Evolutionary conservation across 2,888 invertebrate species (phyloP).

Genomic region (Eristalis arbustorum): DNA sequence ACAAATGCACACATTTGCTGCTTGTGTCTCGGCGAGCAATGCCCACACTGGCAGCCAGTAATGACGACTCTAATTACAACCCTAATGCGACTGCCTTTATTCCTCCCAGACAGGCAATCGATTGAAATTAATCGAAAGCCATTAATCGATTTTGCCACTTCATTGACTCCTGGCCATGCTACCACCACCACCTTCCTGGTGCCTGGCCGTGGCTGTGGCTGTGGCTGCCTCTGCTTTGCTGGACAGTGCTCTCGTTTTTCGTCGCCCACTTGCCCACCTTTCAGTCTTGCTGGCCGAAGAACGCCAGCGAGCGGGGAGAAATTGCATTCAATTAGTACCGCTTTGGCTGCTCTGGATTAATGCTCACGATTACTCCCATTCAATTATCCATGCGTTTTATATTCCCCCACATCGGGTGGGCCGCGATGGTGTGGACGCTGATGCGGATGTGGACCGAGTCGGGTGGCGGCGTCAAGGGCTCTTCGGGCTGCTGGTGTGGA

Average conservation of each 20-base stretch:
- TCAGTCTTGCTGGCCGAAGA: neutral
- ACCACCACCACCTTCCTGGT: neutral
- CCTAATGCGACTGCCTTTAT: constrained; percentile 7
- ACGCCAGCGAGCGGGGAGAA: constrained; percentile 22
- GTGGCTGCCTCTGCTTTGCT: neutral
- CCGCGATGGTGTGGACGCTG: neutral
- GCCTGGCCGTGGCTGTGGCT: neutral
- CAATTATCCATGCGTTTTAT: constrained; percentile 61
- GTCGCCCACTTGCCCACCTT: neutral
- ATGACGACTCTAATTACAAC: constrained; percentile 17
- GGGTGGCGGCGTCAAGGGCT: neutral
- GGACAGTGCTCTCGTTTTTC: neutral
- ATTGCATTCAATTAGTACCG: constrained; percentile 63
- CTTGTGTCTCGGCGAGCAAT: neutral
- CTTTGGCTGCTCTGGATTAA: constrained; percentile 55
- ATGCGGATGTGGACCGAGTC: neutral
- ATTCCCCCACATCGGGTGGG: neutral
- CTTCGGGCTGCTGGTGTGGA: neutral
- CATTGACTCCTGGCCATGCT: constrained; percentile 47
- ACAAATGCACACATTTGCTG: neutral
- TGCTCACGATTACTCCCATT: constrained; percentile 62
- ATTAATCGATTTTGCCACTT: constrained; percentile 66
- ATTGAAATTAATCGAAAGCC: constrained; percentile 61
- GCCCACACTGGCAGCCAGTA: neutral
- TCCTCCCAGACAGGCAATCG: constrained; percentile 42